Evolutionary conservation across 2,113 vertebrate species (phyloP).

Genomic region (Cyanistes caeruleus): DNA sequence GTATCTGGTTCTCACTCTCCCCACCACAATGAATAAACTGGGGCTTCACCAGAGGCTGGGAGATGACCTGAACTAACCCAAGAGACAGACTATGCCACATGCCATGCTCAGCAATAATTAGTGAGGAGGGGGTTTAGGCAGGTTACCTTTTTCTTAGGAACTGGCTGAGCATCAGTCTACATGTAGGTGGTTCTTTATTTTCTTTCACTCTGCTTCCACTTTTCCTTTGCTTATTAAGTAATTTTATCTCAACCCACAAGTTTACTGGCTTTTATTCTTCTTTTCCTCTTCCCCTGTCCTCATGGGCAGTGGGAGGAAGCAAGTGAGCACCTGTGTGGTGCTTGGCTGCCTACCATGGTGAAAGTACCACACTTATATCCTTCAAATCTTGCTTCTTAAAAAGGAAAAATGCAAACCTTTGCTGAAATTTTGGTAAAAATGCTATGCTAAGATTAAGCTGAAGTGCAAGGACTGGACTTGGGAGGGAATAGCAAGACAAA

Average conservation of each 20-base stretch:
- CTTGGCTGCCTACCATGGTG: not conserved
- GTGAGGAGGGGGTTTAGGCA: not conserved
- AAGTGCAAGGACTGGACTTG: not conserved
- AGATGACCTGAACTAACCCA: not conserved
- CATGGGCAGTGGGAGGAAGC: not conserved
- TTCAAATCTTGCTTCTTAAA: not conserved
- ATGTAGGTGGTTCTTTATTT: not conserved
- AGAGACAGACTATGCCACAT: not conserved
- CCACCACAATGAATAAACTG: fast-evolving
- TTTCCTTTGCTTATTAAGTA: not conserved
- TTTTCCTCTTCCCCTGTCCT: not conserved
- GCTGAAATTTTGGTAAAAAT: not conserved
- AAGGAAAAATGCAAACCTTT: not conserved
- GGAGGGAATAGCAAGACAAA: not conserved
- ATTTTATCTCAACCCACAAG: not conserved
- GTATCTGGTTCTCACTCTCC: not conserved
- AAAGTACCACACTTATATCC: not conserved
- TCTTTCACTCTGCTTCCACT: not conserved
- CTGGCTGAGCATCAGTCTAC: not conserved
- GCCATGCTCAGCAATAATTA: not conserved
- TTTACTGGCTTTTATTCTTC: not conserved
- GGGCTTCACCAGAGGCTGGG: not conserved
- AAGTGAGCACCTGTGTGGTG: not conserved
- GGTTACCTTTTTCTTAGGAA: not conserved
- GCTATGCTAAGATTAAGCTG: not conserved